Base-by-base conservation (phyloP, 2,888 invertebrate species). In the Epirrita christyi region DNA sequence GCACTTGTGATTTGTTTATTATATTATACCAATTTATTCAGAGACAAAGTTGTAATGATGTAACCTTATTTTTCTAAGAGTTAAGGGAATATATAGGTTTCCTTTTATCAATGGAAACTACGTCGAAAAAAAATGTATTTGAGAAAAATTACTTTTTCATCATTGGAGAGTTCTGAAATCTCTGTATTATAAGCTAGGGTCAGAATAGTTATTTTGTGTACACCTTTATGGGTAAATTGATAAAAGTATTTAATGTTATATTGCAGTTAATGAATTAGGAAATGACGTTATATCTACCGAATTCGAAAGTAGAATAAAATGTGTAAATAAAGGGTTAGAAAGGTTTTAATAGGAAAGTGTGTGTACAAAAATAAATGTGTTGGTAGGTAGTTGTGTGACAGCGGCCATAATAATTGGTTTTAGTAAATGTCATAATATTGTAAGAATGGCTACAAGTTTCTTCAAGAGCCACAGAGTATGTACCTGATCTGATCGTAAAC, bases 141-240 rank as follows among this genome's bases (percentile, higher is more conserved):
- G 11, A 28, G 9, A 38, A 44, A 29, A n/a, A 51, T 21, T 13
- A 42, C 10, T 42, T 36, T 27, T 29, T 29, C n/a, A n/a, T n/a
- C n/a, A n/a, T n/a, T 0, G 1, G 0, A 29, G 28, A 29, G 28
- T 11, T 32, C 29, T 9, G 29, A 45, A 45, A 40, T 32, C 8
- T 48, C 50, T 51, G 37, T 7, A 32, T 21, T 32, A 13, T 64
- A 67, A 58, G 66, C 43, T 61, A 67, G 53, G 44, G 68, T 67
- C 68, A 73, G 67, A 76, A 74, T 67, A 69, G 72, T 80, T 84
- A 83, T 85, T 85, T 86, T 86, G 80, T 81, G 80, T 81, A 83
- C 71, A 75, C 72, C 58, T 85, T 72, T 82, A 61, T 49, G 44
- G 43, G 41, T 55, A 51, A 76, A 56, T 10, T 44, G 38, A 32